phyloP scores from a whole-genome alignment of 2,797 vertebrate genomes.

The Hyperoplus immaculatus region DNA sequence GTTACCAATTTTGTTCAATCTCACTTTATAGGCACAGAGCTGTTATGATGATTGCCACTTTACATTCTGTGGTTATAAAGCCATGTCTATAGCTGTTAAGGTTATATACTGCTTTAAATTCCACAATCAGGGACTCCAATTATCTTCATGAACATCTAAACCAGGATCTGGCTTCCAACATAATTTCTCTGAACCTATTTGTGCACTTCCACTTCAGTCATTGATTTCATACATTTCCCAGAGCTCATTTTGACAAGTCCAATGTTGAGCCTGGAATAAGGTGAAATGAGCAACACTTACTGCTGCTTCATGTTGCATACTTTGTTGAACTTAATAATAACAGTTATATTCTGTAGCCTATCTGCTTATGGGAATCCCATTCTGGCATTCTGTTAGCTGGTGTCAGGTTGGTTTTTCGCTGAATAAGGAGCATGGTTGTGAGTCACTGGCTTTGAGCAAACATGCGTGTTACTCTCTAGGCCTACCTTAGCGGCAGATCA shows the following conservation, averaged over 20 bases:
- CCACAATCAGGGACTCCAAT: not conserved
- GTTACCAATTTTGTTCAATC: not conserved
- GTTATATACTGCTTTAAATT: not conserved
- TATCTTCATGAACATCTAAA: not conserved
- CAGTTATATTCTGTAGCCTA: conserved; percentile 20
- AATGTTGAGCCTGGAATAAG: too few relatives aligned
- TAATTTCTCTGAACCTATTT: not conserved
- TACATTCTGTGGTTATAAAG: not conserved
- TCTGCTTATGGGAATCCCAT: conserved; percentile 19
- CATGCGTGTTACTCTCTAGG: not conserved
- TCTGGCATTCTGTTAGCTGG: conserved; percentile 12
- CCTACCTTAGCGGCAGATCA: conserved; percentile 1
- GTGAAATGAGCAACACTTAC: not conserved
- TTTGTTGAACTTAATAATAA: not conserved
- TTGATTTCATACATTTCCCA: not conserved
- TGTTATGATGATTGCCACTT: not conserved
- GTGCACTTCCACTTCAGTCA: not conserved
- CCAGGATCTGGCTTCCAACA: not conserved
- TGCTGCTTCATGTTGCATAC: not conserved
- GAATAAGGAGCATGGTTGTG: conserved; percentile 27
- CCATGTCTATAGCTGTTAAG: not conserved
- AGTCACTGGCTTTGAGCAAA: conserved; percentile 31
- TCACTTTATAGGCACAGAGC: not conserved
- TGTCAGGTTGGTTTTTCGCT: conserved; percentile 23
- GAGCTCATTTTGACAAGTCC: not conserved